Percentiles rank a stretch among this genome's conserved stretches.
Conservation (phyloP, 2,888 invertebrate species). For the Taenaris catops region DNA sequence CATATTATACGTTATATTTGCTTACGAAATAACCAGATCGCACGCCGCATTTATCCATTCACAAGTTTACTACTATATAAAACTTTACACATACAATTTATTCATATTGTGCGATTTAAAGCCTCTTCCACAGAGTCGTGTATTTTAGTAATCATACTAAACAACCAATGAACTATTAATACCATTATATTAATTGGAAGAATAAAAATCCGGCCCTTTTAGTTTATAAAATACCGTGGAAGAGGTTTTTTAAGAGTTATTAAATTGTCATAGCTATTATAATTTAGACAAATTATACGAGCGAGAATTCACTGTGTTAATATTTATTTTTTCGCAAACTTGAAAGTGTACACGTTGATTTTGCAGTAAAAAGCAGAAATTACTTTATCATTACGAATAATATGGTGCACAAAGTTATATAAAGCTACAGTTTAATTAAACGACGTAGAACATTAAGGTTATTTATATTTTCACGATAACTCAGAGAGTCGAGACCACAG, state of each 20-base stretch:
- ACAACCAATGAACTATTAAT: no score
- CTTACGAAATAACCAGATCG: constrained; percentile 32
- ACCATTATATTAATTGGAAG: constrained; percentile 3
- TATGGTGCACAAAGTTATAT: constrained; percentile 17
- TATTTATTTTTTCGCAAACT: not conserved
- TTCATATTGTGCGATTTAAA: constrained; percentile 17
- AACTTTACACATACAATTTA: constrained; percentile 11
- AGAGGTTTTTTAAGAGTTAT: constrained; percentile 7
- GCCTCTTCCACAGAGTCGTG: constrained; percentile 4
- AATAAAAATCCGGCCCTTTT: no score
- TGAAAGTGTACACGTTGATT: constrained; percentile 1
- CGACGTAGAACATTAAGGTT: constrained; percentile 13
- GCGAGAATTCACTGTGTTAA: constrained; percentile 1
- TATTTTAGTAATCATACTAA: no score
- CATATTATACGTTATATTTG: constrained; percentile 1
- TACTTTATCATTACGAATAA: constrained; percentile 2
- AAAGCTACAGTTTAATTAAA: constrained; percentile 15
- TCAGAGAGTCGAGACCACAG: constrained; percentile 6
- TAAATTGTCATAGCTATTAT: constrained; percentile 4
- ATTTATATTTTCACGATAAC: constrained; percentile 6
- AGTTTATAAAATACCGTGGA: no score
- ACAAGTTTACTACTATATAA: constrained; percentile 11
- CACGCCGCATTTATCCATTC: constrained; percentile 32
- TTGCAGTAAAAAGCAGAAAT: not conserved
- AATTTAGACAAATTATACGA: constrained; percentile 7